Evolutionary conservation across 2,888 invertebrate species (phyloP), one percentile per base, ranked within the genome.

Genomic region (Hirtodrosophila trivittata): DNA sequence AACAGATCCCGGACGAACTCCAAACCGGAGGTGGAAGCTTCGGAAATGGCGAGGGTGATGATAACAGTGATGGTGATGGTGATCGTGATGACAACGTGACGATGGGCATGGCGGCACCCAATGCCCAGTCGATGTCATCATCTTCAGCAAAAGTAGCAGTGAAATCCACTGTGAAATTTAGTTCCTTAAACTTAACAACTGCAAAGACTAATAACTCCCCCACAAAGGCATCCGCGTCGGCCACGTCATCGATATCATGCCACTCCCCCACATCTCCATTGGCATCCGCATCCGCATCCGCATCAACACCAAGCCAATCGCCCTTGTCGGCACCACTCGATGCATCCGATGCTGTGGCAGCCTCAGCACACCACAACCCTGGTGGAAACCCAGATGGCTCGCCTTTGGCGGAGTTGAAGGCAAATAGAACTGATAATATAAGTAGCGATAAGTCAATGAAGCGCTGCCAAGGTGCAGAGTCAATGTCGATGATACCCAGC

Each of bases 371-470:
- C n/a, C n/a, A n/a, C n/a, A n/a, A n/a, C n/a, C n/a, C n/a, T n/a
- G n/a, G n/a, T 3, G 43, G 18, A 14, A 49, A 46, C 25, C 13
- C 46, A 41, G 41, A 30, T 49, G 54, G 37, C 38, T 25, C 43
- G 46, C 39, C 66, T 37, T 21, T 38, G 21, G 39, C 54, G 37
- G 55, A 58, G 49, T 47, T 54, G 38, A 69, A 66, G 66, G 54
- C 65, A 59, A 70, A 68, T 67, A 82, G 88, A 83, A 89, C 88
- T 89, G 89, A 88, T 89, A 89, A 77, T 84, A 71, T 88, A 88
- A 87, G 86, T 87, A 86, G 68, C 65, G 69, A 75, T 85, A 88
- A 78, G 84, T 72, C 67, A 67, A 65, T 49, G 54, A 72, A 65
- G 45, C 55, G 37, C 57, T 51, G 35, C 43, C 49, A 63, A 50